Percentiles rank a stretch among this genome's conserved stretches.
These are phyloP conservation scores for Sphaerophoria rueppellii DNA, from an alignment of 2,888 invertebrate species.

Conservation along the genomic window DNA sequence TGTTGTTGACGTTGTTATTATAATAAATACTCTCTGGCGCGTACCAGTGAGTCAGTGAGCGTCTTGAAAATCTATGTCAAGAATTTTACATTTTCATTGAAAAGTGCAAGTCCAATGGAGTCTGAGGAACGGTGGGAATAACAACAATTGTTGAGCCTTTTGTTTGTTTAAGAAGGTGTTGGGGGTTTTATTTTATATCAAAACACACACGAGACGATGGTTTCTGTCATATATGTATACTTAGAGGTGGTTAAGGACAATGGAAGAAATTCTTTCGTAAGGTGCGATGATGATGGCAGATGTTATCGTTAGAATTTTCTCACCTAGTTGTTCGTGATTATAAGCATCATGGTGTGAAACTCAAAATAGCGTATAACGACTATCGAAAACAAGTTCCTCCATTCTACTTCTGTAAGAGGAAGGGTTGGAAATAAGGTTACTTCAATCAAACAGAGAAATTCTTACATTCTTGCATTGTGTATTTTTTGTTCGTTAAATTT, in stretches of 20 bases:
- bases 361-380: constrained; percentile 16
- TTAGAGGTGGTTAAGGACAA: background rate
- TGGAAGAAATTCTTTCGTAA: background rate
- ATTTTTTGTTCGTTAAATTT: background rate
- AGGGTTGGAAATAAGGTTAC: background rate
- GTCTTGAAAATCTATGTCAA: constrained; percentile 65
- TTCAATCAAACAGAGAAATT: too few species aligned
- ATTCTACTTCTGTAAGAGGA: too few species aligned
- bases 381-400: background rate
- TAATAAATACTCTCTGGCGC: constrained; percentile 23
- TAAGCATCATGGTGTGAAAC: constrained; percentile 7
- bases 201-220: constrained; percentile 21
- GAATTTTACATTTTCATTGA: constrained; percentile 64
- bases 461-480: background rate
- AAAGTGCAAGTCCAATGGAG: constrained; percentile 63
- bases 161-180: constrained; percentile 18
- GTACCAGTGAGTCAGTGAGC: background rate
- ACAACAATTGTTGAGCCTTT: constrained; percentile 21
- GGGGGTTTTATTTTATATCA: background rate
- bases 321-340: constrained; percentile 8
- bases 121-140: background rate
- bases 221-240: background rate
- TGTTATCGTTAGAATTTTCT: constrained; percentile 21
- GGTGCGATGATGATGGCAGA: constrained; percentile 18
- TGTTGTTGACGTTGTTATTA: constrained; percentile 23